Percentiles rank a stretch among this genome's conserved stretches.
Evolutionary conservation across 2,888 invertebrate species (phyloP).

Genomic region (Clitarchus hookeri): DNA sequence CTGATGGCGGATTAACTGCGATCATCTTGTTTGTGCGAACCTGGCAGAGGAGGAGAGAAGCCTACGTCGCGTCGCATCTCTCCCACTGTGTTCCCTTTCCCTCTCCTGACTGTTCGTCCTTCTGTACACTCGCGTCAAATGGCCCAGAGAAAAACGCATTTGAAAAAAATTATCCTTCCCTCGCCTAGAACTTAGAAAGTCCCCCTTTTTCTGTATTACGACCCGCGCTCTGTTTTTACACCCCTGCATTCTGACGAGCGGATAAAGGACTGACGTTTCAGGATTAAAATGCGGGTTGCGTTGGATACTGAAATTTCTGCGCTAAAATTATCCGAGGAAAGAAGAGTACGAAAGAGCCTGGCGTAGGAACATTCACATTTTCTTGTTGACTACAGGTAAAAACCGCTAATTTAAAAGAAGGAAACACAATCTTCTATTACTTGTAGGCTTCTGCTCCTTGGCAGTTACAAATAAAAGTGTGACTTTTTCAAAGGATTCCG

Average conservation of each 20-base stretch:
- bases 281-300: not conserved
- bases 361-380: no score
- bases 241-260: not conserved
- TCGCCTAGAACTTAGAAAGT: not conserved
- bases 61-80: not conserved
- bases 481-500: no score
- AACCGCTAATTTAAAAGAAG: no score
- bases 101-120: not conserved
- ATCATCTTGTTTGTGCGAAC: constrained; percentile 1
- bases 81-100: not conserved
- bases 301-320: not conserved
- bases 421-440: no score
- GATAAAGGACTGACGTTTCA: constrained; percentile 1
- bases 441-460: no score
- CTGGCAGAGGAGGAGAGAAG: not conserved
- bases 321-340: no score
- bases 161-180: not conserved
- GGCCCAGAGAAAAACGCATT: not conserved
- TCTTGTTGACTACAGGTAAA: no score
- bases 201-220: not conserved
- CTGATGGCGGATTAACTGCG: constrained; percentile 14
- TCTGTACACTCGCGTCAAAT: not conserved
- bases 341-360: no score
- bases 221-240: not conserved
- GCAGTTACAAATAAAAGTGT: no score